Evolutionary conservation across 2,113 vertebrate species (phyloP).

Genomic region (Jacana jacana): DNA sequence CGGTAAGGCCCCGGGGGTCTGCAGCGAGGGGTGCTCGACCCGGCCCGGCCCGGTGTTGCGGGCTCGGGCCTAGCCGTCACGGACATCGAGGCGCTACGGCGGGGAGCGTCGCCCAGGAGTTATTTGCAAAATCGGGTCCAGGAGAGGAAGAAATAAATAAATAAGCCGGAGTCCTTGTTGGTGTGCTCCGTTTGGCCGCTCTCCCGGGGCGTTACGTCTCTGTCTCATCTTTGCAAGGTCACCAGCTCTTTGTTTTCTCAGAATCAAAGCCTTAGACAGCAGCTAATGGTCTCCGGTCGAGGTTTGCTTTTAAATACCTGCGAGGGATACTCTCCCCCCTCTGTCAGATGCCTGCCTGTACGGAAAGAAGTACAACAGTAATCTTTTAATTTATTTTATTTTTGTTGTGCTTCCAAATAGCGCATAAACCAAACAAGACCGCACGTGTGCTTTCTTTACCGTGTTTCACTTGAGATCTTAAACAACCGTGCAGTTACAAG

Average conservation of each 20-base stretch:
- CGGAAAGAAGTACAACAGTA: background rate
- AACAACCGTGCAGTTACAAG: background rate
- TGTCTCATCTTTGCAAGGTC: background rate
- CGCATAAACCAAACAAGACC: background rate
- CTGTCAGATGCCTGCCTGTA: background rate
- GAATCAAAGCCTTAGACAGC: background rate
- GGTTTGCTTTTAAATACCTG: background rate
- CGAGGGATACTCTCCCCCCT: background rate
- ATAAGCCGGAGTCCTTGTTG: too few relatives aligned
- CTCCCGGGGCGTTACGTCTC: fast-evolving
- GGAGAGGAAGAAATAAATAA: background rate
- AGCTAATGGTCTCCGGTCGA: background rate
- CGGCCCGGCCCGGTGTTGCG: background rate
- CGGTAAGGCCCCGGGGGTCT: background rate
- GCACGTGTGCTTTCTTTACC: background rate
- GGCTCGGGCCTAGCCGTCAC: background rate
- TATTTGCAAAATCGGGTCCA: too few relatives aligned
- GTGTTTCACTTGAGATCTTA: background rate
- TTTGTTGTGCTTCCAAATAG: background rate
- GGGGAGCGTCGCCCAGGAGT: fast-evolving
- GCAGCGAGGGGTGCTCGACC: too few relatives aligned
- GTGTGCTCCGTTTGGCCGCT: background rate
- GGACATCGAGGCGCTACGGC: too few relatives aligned
- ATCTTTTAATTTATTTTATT: background rate
- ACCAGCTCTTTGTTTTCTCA: background rate